A percentile compares a stretch with the other conserved stretches of the same genome.
Conservation (phyloP, 2,113 vertebrate species). For the Phrynocephalus versicolor region DNA sequence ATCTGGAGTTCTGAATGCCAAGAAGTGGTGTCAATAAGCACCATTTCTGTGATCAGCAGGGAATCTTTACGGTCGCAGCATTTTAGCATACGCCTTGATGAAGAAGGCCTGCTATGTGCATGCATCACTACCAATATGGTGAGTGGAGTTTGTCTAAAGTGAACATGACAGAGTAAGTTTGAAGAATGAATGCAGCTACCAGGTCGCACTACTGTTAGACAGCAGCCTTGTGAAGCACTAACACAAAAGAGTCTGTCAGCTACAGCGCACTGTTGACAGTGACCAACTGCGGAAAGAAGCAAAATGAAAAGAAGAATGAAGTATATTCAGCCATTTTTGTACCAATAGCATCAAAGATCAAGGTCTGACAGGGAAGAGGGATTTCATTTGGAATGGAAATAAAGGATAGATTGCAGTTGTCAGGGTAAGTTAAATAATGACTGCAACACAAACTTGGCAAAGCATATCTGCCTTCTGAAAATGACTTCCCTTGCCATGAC, state of each 20-base stretch:
- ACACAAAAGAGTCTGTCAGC: slow-evolving; percentile 18
- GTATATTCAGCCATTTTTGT: slow-evolving; percentile 3
- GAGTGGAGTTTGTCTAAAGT: rapidly evolving
- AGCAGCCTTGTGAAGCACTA: neutral
- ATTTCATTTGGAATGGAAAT: neutral
- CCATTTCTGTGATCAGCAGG: rapidly evolving
- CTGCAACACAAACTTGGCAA: neutral
- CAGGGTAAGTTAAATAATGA: rapidly evolving
- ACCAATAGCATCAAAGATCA: rapidly evolving
- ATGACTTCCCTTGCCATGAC: slow-evolving; percentile 19
- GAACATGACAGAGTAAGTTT: neutral
- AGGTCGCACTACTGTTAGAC: neutral
- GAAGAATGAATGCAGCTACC: neutral
- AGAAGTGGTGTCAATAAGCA: neutral
- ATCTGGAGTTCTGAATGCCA: rapidly evolving
- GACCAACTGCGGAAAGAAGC: slow-evolving; percentile 29
- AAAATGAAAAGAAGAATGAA: slow-evolving; percentile 22
- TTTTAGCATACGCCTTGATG: neutral
- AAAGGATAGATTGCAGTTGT: neutral
- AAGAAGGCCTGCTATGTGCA: neutral
- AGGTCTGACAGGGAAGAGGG: neutral
- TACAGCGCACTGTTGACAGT: slow-evolving; percentile 30
- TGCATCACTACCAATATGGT: neutral
- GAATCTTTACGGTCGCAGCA: neutral
- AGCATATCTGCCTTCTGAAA: slow-evolving; percentile 10